A percentile compares a stretch with the other conserved stretches of the same genome.
Conservation (phyloP, 2,113 vertebrate genomes). For the Spea multiplicata region DNA sequence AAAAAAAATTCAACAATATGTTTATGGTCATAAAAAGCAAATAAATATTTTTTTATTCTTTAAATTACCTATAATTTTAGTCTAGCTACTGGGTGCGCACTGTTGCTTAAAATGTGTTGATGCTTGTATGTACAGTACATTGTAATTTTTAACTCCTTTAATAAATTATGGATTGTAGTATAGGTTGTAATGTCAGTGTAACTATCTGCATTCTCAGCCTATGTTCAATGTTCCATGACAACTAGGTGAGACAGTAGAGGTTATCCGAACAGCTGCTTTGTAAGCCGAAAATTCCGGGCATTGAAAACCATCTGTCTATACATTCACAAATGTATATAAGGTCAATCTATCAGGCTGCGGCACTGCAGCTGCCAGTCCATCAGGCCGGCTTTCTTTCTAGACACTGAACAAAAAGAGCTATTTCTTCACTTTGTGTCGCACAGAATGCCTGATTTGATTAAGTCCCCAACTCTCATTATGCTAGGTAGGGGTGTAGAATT, state of each 20-base stretch:
- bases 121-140: no score
- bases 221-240: slow-evolving; percentile 89
- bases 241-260: slow-evolving; percentile 97
- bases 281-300: slow-evolving; percentile 88
- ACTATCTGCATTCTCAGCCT: slow-evolving; percentile 81
- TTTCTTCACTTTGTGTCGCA: slow-evolving; percentile 96
- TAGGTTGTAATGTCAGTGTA: slow-evolving; percentile 57
- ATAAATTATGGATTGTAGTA: slow-evolving; percentile 57
- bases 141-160: neutral
- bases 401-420: slow-evolving; percentile 84
- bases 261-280: slow-evolving; percentile 96
- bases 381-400: slow-evolving; percentile 80
- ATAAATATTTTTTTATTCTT: no score
- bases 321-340: slow-evolving; percentile 89
- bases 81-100: no score
- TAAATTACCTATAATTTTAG: no score
- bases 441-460: slow-evolving; percentile 99
- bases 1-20: no score
- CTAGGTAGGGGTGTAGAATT: slow-evolving; percentile 99
- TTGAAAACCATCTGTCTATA: slow-evolving; percentile 98
- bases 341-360: slow-evolving; percentile 93
- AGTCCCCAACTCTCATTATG: slow-evolving; percentile 99
- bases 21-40: no score
- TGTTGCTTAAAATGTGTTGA: no score
- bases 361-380: slow-evolving; percentile 85